phyloP scores from a whole-genome alignment of 2,113 vertebrate genomes.

The Mungos mungo region DNA sequence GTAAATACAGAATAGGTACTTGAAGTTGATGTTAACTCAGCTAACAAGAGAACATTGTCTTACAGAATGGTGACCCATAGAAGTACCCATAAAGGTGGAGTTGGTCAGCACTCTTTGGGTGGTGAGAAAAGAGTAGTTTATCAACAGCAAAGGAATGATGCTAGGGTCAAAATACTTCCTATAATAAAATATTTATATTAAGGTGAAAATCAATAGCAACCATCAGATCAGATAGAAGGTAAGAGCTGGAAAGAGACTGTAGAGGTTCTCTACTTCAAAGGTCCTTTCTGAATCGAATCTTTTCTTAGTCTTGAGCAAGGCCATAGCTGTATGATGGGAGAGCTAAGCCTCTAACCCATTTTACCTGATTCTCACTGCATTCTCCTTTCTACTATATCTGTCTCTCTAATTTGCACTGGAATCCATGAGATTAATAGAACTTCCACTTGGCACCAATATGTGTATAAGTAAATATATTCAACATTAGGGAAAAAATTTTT shows the following conservation, averaged over 20 bases:
- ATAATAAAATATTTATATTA: neutral
- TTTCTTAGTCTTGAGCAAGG: neutral
- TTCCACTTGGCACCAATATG: neutral
- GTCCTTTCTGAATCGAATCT: neutral
- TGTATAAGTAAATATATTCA: neutral
- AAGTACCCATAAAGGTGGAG: neutral
- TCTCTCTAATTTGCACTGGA: neutral
- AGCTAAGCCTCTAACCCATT: neutral
- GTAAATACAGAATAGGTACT: neutral
- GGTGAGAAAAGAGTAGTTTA: neutral
- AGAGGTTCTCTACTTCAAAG: neutral
- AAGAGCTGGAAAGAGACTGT: neutral
- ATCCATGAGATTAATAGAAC: neutral
- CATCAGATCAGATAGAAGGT: neutral
- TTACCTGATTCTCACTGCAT: neutral
- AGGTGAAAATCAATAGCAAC: neutral
- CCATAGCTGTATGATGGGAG: neutral
- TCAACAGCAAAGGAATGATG: neutral
- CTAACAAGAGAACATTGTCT: neutral
- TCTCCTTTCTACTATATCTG: neutral
- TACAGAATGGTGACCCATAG: neutral
- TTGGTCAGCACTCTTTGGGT: neutral
- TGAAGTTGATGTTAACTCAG: constrained; percentile 17
- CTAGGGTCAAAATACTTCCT: neutral
- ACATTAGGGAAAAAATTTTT: neutral